Percentiles rank a stretch among this genome's conserved stretches.
phyloP scores from a whole-genome alignment of 2,113 vertebrate species.

The Hymenochirus boettgeri region DNA sequence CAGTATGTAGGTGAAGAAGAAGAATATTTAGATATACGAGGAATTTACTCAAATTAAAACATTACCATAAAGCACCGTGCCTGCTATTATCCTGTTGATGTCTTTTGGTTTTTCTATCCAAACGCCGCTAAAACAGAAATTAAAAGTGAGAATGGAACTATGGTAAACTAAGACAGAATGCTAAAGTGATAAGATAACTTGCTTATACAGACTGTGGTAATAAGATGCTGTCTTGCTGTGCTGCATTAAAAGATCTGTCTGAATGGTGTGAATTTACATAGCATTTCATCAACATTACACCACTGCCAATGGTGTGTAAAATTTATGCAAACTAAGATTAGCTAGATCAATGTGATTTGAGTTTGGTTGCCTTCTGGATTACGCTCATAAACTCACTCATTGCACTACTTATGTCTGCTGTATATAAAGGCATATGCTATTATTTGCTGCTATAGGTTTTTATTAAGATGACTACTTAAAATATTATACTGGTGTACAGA shows the following conservation, averaged over 20 bases:
- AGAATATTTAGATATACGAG: too few species aligned
- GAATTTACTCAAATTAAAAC: too few species aligned
- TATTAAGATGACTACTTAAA: too few species aligned
- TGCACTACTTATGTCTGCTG: neutral
- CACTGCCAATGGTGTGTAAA: conserved; percentile 45
- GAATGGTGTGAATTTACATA: conserved; percentile 10
- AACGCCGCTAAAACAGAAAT: conserved; percentile 26
- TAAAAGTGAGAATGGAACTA: conserved; percentile 8
- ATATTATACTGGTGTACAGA: too few species aligned
- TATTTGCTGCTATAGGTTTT: too few species aligned
- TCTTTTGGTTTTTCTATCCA: neutral
- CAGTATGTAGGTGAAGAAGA: too few species aligned
- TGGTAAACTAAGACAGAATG: conserved; percentile 8
- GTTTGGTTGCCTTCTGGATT: conserved; percentile 35
- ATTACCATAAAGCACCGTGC: too few species aligned
- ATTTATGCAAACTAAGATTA: conserved; percentile 46
- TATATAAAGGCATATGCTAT: neutral
- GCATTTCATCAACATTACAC: conserved; percentile 47
- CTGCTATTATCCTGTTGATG: neutral
- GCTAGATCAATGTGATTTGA: neutral
- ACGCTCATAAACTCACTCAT: conserved; percentile 36
- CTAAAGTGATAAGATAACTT: conserved; percentile 40
- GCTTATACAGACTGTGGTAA: conserved; percentile 26
- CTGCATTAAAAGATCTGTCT: conserved; percentile 44
- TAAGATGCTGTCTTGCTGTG: conserved; percentile 26